These are phyloP conservation scores for Mionectes macconnelli DNA, from an alignment of 2,113 vertebrate genomes.

Conservation along the genomic window DNA sequence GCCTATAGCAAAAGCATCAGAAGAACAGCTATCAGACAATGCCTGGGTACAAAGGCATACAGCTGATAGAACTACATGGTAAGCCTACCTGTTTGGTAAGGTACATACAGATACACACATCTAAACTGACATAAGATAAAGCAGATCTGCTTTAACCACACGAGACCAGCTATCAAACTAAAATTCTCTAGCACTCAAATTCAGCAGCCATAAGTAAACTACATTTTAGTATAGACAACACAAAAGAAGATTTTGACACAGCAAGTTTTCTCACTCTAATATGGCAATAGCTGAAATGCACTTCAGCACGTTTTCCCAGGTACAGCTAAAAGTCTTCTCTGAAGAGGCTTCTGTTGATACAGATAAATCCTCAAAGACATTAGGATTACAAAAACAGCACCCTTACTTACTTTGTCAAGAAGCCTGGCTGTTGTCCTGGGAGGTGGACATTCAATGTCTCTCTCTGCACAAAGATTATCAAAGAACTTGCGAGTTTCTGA, in stretches of 20 bases:
- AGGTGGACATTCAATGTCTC: conserved; percentile 87
- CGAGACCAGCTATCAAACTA: background rate
- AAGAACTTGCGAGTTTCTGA: conserved; percentile 92
- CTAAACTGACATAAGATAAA: background rate
- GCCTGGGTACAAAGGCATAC: background rate
- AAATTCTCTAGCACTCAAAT: background rate
- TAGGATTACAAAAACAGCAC: background rate
- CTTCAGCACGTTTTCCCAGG: background rate
- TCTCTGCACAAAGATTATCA: conserved; percentile 86
- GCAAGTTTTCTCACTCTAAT: background rate
- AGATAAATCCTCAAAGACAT: background rate
- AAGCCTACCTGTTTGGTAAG: background rate
- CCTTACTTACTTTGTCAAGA: conserved; percentile 88
- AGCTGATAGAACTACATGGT: background rate
- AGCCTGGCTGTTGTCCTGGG: conserved; percentile 95
- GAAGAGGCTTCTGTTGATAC: background rate
- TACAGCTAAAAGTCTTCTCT: background rate
- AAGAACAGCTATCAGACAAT: background rate
- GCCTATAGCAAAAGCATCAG: background rate
- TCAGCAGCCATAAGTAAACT: background rate
- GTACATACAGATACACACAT: background rate
- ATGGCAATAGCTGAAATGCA: background rate
- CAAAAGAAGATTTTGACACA: background rate
- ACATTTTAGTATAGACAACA: background rate
- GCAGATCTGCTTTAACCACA: background rate